Evolutionary conservation across 2,797 vertebrate species (phyloP).

Genomic region (Antennarius maculatus): DNA sequence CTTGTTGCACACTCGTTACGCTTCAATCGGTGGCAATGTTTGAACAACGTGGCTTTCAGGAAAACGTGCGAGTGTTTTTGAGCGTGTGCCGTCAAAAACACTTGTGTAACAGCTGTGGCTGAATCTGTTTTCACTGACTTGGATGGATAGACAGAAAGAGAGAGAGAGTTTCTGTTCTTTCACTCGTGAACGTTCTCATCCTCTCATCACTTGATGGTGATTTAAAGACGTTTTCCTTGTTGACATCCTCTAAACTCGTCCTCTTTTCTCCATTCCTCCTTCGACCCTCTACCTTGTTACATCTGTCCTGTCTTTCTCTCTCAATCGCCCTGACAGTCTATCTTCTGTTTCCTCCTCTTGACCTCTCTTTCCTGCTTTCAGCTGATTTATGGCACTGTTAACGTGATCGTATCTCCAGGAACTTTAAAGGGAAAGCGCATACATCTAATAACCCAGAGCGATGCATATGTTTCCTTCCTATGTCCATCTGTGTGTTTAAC

Average conservation of each 20-base stretch:
- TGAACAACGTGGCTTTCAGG: too few relatives aligned
- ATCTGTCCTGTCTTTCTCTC: slow-evolving; percentile 18
- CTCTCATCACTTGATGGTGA: background rate
- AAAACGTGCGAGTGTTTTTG: background rate
- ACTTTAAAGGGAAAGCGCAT: slow-evolving; percentile 6
- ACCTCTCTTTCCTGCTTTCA: slow-evolving; percentile 25
- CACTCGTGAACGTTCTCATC: background rate
- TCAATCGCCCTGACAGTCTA: slow-evolving; percentile 8
- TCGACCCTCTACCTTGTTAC: slow-evolving; percentile 13
- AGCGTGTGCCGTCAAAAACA: slow-evolving; percentile 41
- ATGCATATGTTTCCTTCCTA: slow-evolving; percentile 3
- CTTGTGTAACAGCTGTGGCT: slow-evolving; percentile 44
- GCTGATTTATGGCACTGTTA: slow-evolving; percentile 39
- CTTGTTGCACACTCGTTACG: too few relatives aligned
- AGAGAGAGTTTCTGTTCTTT: background rate
- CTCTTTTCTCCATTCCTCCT: slow-evolving; percentile 12
- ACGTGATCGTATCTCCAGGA: slow-evolving; percentile 22
- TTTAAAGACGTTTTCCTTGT: background rate
- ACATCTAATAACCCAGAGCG: slow-evolving; percentile 8
- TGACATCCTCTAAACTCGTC: background rate
- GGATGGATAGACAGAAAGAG: background rate
- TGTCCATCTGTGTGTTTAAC: slow-evolving; percentile 7
- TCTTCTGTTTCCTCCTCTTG: slow-evolving; percentile 35
- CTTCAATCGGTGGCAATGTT: too few relatives aligned
- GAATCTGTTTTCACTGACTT: slow-evolving; percentile 30